Conservation (phyloP, 2,113 vertebrate genomes). For the Microtus oregoni region DNA sequence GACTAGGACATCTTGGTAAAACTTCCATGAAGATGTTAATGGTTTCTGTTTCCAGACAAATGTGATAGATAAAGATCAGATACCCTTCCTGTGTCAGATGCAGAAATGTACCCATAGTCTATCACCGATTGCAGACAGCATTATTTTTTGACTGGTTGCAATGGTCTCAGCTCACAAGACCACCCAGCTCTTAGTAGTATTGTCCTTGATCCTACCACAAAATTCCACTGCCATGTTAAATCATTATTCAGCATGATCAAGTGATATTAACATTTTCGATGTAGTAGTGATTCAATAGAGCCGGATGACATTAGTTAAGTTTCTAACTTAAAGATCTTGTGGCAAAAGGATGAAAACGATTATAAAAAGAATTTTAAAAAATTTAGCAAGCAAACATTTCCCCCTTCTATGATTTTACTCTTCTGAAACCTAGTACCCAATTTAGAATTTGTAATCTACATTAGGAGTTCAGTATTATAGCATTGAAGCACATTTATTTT, state of each 20-base stretch:
- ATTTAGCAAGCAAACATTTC: neutral
- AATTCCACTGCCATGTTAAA: neutral
- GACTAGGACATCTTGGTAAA: neutral
- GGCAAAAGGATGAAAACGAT: neutral
- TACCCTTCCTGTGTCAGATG: neutral
- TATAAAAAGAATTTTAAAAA: neutral
- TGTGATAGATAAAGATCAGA: neutral
- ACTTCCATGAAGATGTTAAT: neutral
- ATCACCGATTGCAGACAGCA: neutral
- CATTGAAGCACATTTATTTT: neutral
- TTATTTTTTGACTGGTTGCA: neutral
- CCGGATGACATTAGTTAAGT: neutral
- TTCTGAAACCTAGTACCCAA: neutral
- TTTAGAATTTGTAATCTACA: neutral
- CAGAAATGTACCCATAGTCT: fast-evolving
- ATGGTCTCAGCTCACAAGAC: neutral
- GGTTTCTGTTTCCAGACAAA: neutral
- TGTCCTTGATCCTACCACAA: neutral
- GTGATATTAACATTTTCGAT: neutral
- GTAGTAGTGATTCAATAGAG: neutral
- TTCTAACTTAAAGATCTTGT: neutral
- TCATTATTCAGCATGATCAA: neutral
- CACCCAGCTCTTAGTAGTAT: too few species aligned
- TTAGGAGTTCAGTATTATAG: neutral
- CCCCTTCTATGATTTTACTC: neutral